Evolutionary conservation across 2,888 invertebrate species (phyloP).

Genomic region (Clepsis dumicolana): DNA sequence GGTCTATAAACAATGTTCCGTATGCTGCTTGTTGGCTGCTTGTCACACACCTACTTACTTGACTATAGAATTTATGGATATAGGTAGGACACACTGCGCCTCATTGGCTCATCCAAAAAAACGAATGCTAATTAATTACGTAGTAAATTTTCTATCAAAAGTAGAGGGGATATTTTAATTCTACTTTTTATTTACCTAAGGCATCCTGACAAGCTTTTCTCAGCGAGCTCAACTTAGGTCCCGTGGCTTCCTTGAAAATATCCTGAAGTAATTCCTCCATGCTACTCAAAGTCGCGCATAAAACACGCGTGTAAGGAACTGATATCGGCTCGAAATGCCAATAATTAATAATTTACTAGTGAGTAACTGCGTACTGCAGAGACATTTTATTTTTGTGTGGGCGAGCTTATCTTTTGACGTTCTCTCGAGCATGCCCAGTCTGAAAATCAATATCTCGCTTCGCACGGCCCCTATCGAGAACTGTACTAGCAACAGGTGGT

Average conservation of each 20-base stretch:
- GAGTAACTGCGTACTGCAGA: constrained; percentile 46
- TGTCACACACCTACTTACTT: constrained; percentile 14
- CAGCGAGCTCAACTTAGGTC: constrained; percentile 91
- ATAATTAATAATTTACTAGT: constrained; percentile 20
- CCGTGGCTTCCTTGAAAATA: constrained; percentile 93
- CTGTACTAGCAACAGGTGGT: constrained; percentile 67
- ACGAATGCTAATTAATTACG: too few relatives aligned
- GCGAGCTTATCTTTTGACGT: constrained; percentile 72
- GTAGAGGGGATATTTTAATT: background rate
- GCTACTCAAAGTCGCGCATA: constrained; percentile 52
- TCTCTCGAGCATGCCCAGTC: constrained; percentile 75
- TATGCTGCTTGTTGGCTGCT: background rate
- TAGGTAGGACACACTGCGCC: background rate
- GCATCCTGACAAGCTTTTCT: constrained; percentile 95
- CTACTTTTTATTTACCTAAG: constrained; percentile 74
- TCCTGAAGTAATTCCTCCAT: constrained; percentile 96
- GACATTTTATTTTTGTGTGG: constrained; percentile 60
- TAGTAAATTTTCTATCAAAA: background rate
- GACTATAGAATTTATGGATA: background rate
- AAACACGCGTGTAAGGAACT: constrained; percentile 15
- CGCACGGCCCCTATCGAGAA: constrained; percentile 52
- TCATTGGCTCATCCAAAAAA: background rate
- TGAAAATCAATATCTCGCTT: constrained; percentile 75
- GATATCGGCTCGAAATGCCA: background rate
- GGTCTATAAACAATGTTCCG: background rate